phyloP scores from a whole-genome alignment of 2,797 vertebrate genomes.

The Heliangelus exortis region DNA sequence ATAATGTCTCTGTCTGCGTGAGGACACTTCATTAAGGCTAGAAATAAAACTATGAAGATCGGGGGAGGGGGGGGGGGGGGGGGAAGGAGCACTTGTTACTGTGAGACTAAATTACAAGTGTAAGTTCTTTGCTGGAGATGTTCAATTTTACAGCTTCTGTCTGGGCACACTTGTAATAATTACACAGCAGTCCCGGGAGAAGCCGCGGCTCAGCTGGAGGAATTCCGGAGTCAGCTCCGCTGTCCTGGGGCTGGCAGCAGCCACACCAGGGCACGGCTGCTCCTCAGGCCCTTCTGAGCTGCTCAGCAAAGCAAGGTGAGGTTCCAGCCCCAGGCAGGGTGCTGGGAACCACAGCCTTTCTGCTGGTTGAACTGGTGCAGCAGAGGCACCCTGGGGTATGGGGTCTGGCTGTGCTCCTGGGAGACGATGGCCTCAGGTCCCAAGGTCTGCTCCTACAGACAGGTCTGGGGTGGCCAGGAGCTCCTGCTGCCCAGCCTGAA shows the following conservation, averaged over 20 bases:
- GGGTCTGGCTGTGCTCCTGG: neutral
- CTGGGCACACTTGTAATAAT: neutral
- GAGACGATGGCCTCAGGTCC: neutral
- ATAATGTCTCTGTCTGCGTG: neutral
- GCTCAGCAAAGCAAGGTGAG: fast-evolving
- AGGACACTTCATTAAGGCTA: neutral
- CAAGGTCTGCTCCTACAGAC: neutral
- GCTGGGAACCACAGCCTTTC: fast-evolving
- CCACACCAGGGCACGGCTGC: fast-evolving
- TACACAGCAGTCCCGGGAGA: neutral
- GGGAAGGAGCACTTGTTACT: neutral
- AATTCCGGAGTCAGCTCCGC: fast-evolving
- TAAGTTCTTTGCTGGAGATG: neutral
- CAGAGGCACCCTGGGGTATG: too few species aligned
- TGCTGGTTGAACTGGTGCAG: too few species aligned
- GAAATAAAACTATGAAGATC: fast-evolving
- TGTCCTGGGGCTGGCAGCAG: fast-evolving
- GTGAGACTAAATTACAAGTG: neutral
- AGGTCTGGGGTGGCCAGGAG: fast-evolving
- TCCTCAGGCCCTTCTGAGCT: neutral
- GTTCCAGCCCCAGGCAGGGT: fast-evolving
- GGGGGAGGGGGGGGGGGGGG: too few species aligned
- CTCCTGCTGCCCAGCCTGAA: neutral
- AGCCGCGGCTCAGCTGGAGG: neutral
- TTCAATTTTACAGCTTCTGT: conserved; percentile 9